Conservation (phyloP, 1,140 invertebrate genomes). For the Dryas iulia region DNA sequence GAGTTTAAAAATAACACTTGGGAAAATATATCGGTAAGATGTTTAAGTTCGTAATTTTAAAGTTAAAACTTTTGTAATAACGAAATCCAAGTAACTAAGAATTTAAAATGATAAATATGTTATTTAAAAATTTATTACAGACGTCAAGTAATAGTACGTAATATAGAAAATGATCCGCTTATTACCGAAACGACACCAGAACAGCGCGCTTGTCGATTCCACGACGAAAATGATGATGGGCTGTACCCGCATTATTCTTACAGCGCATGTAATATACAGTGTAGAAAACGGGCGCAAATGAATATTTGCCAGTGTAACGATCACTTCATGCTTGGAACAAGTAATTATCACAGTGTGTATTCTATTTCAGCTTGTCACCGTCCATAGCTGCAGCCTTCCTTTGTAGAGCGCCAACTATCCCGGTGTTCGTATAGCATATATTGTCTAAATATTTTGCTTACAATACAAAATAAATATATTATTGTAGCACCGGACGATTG, state of each 20-base stretch:
- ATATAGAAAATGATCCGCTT: slow-evolving; percentile 83
- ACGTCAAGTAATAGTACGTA: slow-evolving; percentile 78
- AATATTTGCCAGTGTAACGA: slow-evolving; percentile 83
- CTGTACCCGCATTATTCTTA: slow-evolving; percentile 84
- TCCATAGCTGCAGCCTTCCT: too few relatives aligned
- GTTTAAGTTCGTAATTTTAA: too few relatives aligned
- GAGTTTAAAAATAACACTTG: slow-evolving; percentile 73
- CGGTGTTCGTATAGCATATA: too few relatives aligned
- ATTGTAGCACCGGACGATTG: too few relatives aligned
- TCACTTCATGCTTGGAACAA: slow-evolving; percentile 83
- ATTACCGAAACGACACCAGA: slow-evolving; percentile 77
- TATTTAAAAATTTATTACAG: slow-evolving; percentile 47
- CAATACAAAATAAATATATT: too few relatives aligned
- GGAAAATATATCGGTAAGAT: slow-evolving; percentile 75
- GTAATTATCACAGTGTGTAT: slow-evolving; percentile 23
- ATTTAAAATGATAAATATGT: too few relatives aligned
- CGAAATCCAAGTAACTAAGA: too few relatives aligned
- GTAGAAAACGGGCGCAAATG: slow-evolving; percentile 82
- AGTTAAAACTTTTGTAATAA: too few relatives aligned
- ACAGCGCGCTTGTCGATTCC: slow-evolving; percentile 82
- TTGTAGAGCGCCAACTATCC: too few relatives aligned
- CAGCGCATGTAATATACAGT: slow-evolving; percentile 84
- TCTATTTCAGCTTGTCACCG: too few relatives aligned
- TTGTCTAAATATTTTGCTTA: too few relatives aligned
- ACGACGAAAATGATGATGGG: slow-evolving; percentile 82